Percentiles rank a stretch among this genome's conserved stretches.
These are phyloP conservation scores for Ceratina calcarata DNA, from an alignment of 1,140 invertebrate genomes.

Conservation along the genomic window DNA sequence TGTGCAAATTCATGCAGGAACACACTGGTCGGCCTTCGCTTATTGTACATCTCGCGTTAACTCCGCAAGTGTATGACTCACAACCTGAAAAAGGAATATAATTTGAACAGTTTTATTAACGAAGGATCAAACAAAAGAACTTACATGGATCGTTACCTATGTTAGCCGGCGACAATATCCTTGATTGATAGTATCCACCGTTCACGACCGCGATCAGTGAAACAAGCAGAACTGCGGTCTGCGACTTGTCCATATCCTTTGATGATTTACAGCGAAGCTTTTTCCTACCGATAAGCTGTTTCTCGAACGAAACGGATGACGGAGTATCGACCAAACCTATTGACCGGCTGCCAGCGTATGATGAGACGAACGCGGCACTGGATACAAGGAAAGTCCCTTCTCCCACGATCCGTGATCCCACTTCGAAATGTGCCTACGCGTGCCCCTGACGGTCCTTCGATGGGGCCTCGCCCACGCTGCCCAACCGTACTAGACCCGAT, in stretches of 20 bases:
- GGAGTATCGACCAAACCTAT: constrained; percentile 20
- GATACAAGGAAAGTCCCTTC: constrained; percentile 41
- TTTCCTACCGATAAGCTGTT: not conserved
- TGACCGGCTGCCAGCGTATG: constrained; percentile 25
- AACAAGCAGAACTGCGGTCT: constrained; percentile 65
- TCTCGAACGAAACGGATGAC: not conserved
- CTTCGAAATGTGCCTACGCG: constrained; percentile 55
- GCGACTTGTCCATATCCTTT: constrained; percentile 51
- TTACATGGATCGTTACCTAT: constrained; percentile 10
- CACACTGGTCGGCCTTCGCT: constrained; percentile 81
- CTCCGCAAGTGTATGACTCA: constrained; percentile 78
- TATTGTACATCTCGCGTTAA: constrained; percentile 80
- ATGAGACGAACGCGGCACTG: constrained; percentile 20
- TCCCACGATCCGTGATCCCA: constrained; percentile 41
- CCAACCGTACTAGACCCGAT: not conserved
- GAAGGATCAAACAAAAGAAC: not conserved
- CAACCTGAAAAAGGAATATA: constrained; percentile 67
- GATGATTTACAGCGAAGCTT: not conserved
- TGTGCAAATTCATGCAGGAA: constrained; percentile 82
- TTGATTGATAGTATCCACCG: constrained; percentile 49
- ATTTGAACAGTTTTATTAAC: not conserved
- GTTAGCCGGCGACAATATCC: constrained; percentile 63
- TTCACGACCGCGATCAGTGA: constrained; percentile 19
- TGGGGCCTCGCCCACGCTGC: constrained; percentile 41
- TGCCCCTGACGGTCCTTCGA: constrained; percentile 53